Conservation (phyloP, 2,797 vertebrate species). For the Rhinoraja longicauda region DNA sequence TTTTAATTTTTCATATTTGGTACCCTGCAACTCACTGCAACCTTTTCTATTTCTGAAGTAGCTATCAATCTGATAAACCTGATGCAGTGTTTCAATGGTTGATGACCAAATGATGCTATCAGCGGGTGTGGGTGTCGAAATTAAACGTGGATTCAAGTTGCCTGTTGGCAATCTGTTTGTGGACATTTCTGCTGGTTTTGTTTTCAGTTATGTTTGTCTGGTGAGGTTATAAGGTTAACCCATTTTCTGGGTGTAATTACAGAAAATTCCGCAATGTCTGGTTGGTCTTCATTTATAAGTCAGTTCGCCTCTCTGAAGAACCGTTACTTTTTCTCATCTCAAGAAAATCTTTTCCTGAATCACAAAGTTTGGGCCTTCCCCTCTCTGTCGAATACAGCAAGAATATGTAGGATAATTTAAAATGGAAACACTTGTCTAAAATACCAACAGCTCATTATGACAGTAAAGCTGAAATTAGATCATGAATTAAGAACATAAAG, state of each 20-base stretch:
- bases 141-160: not conserved
- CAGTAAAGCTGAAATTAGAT: too few species aligned
- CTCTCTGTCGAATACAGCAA: too few species aligned
- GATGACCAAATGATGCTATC: not conserved
- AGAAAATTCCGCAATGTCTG: not conserved
- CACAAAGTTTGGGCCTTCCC: too few species aligned
- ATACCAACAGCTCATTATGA: too few species aligned
- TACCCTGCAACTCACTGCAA: not conserved
- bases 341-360: too few species aligned
- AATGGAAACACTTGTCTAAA: too few species aligned
- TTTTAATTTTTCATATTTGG: not conserved
- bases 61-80: not conserved
- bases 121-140: not conserved
- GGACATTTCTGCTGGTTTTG: not conserved
- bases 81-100: not conserved
- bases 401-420: too few species aligned
- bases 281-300: not conserved
- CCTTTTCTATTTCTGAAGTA: not conserved
- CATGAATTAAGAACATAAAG: too few species aligned
- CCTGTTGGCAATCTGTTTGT: not conserved
- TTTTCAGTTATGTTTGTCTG: not conserved
- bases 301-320: not conserved
- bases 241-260: not conserved
- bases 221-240: not conserved
- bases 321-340: too few species aligned